Percentiles rank a stretch among this genome's conserved stretches.
phyloP scores from a whole-genome alignment of 2,797 vertebrate genomes.

The Clarias fuscus region DNA sequence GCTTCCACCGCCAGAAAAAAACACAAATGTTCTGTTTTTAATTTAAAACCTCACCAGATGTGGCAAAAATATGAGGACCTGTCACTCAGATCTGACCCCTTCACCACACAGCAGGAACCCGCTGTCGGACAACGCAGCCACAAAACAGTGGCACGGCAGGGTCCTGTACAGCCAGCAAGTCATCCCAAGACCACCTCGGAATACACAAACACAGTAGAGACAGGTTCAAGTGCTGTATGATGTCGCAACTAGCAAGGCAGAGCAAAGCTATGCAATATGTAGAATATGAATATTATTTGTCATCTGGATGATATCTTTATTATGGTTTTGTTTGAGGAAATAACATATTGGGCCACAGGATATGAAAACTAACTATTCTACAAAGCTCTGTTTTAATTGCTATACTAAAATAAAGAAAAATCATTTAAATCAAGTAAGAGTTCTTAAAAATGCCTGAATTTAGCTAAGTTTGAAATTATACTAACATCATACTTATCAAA shows the following conservation, averaged over 20 bases:
- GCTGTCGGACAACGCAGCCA: constrained; percentile 44
- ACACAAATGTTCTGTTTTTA: neutral
- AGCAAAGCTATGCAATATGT: neutral
- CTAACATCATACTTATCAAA: too few species aligned
- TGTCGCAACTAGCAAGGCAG: neutral
- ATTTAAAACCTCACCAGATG: neutral
- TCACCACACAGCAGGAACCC: constrained; percentile 50
- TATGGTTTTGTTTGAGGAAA: neutral
- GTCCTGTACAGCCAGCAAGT: constrained; percentile 24
- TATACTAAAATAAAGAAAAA: too few species aligned
- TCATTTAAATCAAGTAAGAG: too few species aligned
- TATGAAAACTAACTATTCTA: neutral
- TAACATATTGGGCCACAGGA: neutral
- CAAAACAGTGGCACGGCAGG: constrained; percentile 52
- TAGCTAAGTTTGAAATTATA: too few species aligned
- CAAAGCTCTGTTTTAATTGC: neutral
- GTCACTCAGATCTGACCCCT: constrained; percentile 37
- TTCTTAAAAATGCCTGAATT: too few species aligned
- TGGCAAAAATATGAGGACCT: neutral
- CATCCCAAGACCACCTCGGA: constrained; percentile 21
- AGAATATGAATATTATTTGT: neutral
- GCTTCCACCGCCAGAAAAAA: neutral
- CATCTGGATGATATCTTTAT: neutral
- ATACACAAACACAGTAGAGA: constrained; percentile 7
- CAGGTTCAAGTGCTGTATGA: neutral